These are phyloP conservation scores for Emydocephalus ijimae DNA, from an alignment of 2,113 vertebrate species.

Conservation along the genomic window DNA sequence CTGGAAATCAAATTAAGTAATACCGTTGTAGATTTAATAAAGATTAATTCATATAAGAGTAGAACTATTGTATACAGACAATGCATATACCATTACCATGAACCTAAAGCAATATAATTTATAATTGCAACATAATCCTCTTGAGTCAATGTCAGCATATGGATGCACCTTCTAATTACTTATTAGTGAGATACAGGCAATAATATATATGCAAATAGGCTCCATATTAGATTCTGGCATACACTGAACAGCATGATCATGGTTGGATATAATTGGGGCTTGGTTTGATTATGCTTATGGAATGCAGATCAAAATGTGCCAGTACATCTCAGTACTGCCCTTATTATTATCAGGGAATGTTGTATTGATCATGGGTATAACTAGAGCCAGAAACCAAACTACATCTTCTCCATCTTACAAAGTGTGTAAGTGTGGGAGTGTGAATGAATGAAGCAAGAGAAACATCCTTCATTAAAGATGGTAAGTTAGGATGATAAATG, in stretches of 20 bases:
- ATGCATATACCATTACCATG: neutral
- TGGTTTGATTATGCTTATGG: neutral
- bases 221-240: neutral
- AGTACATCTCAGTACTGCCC: neutral
- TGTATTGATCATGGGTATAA: neutral
- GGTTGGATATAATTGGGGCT: neutral
- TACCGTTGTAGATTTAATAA: neutral
- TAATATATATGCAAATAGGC: neutral
- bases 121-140: neutral
- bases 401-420: neutral
- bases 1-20: neutral
- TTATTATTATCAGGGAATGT: neutral
- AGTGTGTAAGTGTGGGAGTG: neutral
- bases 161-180: neutral
- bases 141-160: neutral
- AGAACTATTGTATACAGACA: neutral
- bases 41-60: neutral
- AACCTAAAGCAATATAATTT: neutral
- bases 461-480: neutral
- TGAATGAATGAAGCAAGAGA: neutral
- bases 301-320: neutral
- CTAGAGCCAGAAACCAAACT: neutral
- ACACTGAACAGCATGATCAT: neutral
- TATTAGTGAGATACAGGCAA: neutral
- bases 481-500: neutral